Base-by-base conservation (phyloP, 2,888 invertebrate genomes). In the Podabrus alpinus region DNA sequence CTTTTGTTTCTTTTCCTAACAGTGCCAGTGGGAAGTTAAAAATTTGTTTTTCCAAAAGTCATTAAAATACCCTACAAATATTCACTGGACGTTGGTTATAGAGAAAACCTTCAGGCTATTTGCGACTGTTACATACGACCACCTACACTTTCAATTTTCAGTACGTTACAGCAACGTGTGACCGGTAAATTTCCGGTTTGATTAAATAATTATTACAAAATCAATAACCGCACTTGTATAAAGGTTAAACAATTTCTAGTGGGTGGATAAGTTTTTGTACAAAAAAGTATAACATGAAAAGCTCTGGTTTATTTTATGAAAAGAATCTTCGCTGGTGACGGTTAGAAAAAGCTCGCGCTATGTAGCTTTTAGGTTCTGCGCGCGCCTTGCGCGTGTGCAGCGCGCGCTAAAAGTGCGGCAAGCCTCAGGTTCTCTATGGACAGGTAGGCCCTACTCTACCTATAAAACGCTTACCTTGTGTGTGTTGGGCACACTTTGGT, bases 331-430 rank as follows among this genome's bases (percentile, higher is more conserved):
- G 25, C 21, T 66, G 71, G 66, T 71, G 67, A 72, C 67, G 25
- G 25, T 19, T 69, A 45, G 71, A 61, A 69, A 68, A 71, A 64
- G 64, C 72, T 68, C 66, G 61, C 61, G 59, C 62, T 17, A 21
- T 64, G 62, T n/a, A 69, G 69, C 68, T 71, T 72, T 64, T 64
- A 64, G 59, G 25, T 75, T 45, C 60, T 79, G 84, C 85, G 84
- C 84, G 84, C 82, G 86, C 83, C 82, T 77, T 82, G 82, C 87
- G 86, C 87, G 87, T 86, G 86, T 84, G 81, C 72, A 84, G 85
- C 87, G 86, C 86, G 86, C 86, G 86, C 86, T 85, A 78, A 78
- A 77, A 80, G 76, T 76, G 77, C 79, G 75, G 68, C 73, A 66
- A 72, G 77, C 76, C 72, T 68, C 73, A 66, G 78, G 45, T 68